Conservation (phyloP, 30 jellyfish, hydroid and myxozoan genomes). For the Clytia hemisphaerica region DNA sequence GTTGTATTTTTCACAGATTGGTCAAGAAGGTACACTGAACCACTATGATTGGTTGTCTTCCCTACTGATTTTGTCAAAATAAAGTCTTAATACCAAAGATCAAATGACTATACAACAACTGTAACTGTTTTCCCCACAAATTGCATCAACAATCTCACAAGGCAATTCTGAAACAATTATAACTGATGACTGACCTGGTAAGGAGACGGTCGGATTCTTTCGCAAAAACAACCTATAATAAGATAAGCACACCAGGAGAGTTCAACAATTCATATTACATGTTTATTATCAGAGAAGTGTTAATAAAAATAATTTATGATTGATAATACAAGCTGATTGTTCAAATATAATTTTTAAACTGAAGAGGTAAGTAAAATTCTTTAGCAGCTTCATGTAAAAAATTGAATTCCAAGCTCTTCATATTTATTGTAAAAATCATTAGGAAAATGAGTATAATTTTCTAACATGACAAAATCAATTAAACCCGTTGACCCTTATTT, state of each 20-base stretch:
- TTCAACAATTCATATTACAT: neutral
- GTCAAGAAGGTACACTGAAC: too few relatives aligned
- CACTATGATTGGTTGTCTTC: too few relatives aligned
- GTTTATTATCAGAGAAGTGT: neutral
- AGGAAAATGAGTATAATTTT: too few relatives aligned
- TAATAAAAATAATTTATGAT: neutral
- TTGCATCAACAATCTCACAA: neutral
- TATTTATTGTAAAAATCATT: neutral
- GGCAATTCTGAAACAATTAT: neutral
- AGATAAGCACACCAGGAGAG: neutral
- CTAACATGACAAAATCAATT: neutral
- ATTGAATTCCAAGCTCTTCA: neutral
- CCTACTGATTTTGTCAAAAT: too few relatives aligned
- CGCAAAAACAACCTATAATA: too few relatives aligned
- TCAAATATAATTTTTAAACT: neutral
- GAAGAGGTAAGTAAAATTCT: neutral
- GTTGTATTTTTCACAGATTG: too few relatives aligned
- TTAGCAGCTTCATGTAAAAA: neutral
- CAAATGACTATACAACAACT: neutral
- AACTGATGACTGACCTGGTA: constrained; percentile 34
- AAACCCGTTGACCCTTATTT: neutral
- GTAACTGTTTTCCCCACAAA: neutral
- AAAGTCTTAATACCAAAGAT: too few relatives aligned
- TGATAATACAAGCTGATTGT: neutral
- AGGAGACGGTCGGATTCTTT: constrained; percentile 85